Evolutionary conservation across 2,797 vertebrate genomes (phyloP), one percentile per base, ranked within the genome.

Genomic region (Sebastes itinus): DNA sequence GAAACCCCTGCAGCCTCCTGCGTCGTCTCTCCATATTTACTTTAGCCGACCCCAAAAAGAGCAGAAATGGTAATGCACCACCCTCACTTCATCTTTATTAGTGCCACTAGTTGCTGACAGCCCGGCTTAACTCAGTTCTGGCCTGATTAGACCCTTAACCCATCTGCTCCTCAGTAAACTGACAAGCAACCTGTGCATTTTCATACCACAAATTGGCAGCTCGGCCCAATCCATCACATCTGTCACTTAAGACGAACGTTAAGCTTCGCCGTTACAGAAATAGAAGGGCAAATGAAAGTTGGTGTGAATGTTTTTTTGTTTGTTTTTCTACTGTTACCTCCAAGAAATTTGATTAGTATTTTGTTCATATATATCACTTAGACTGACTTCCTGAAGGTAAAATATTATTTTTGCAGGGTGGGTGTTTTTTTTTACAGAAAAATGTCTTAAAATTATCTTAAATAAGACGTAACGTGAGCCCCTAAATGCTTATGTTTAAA

Each of bases 81-180:
- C 30, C 64, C 42, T 84, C 77, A 28, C 87, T 84, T 80, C 74
- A 81, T 90, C 84, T 85, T 84, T 56, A 81, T 90, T 83, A 79
- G 86, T 46, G 84, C 54, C 67, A 82, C 72, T 72, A 77, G 81
- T 80, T 85, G 77, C 78, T 72, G 78, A 83, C 78, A 30, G 68
- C 61, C n/a, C 5, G 14, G 81, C 70, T 92, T 89, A 93, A 87
- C 83, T 82, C 56, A 74, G 83, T 76, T 77, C 72, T 62, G 63
- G 28, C 74, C 90, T 55, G 80, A 91, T 92, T 86, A 90, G 80
- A 86, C 64, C 75, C 76, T 73, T 69, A 55, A 86, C 72, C 92
- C 92, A 92, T 93, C 92, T 94, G 93, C 82, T 92, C 55, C 86
- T 65, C 66, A 22, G 25, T 27, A 66, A 89, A 75, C 75, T 77